Percentiles rank a stretch among this genome's conserved stretches.
These are phyloP conservation scores for Leptopilina myrica DNA, from an alignment of 2,888 invertebrate genomes.

Conservation along the genomic window DNA sequence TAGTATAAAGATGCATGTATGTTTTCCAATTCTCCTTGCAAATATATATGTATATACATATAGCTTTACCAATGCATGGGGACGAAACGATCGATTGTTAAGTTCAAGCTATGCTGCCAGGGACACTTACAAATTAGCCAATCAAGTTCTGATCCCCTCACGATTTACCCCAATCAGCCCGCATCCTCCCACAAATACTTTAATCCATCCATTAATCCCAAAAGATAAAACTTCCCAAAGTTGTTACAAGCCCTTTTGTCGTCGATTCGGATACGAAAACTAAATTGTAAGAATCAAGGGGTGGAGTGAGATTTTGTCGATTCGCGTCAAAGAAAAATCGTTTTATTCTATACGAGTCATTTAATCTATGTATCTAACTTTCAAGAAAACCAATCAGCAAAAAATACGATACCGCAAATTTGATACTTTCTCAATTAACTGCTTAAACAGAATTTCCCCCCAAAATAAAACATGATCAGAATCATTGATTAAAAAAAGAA, in stretches of 20 bases:
- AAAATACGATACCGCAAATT: too few relatives aligned
- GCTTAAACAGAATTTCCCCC: too few relatives aligned
- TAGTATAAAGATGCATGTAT: constrained; percentile 22
- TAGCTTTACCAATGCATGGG: constrained; percentile 31
- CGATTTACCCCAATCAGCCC: constrained; percentile 73
- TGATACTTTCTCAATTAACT: too few relatives aligned
- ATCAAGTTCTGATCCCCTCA: constrained; percentile 75
- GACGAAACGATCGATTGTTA: constrained; percentile 71
- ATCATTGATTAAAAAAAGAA: too few relatives aligned
- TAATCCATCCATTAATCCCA: constrained; percentile 76
- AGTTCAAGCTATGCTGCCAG: constrained; percentile 68
- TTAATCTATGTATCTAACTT: not conserved
- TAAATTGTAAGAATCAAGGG: constrained; percentile 32
- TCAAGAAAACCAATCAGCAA: constrained; percentile 39
- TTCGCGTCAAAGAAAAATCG: constrained; percentile 47
- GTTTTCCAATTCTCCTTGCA: not conserved
- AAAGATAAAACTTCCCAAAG: constrained; percentile 75
- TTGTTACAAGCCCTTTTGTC: constrained; percentile 74
- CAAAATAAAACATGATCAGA: too few relatives aligned
- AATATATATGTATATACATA: not conserved
- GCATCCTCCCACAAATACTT: constrained; percentile 75
- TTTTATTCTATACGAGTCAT: constrained; percentile 45
- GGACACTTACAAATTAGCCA: constrained; percentile 77
- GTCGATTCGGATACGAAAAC: constrained; percentile 59
- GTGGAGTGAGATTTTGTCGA: constrained; percentile 41